phyloP scores from a whole-genome alignment of 2,113 vertebrate genomes.

The Notarius quadriscutis region DNA sequence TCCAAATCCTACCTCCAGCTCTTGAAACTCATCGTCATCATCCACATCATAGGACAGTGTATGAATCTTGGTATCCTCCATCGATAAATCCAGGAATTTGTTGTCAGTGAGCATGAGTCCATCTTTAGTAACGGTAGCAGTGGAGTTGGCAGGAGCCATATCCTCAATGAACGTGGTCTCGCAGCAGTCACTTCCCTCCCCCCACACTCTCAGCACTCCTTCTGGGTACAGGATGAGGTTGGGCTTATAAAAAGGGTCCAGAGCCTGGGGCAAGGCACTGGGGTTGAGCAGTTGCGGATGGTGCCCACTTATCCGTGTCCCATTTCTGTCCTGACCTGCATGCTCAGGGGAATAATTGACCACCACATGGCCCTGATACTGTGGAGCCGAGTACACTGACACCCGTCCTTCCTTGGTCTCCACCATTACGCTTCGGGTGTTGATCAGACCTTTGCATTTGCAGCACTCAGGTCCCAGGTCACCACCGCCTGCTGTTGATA shows the following conservation, averaged over 20 bases:
- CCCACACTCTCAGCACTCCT: constrained; percentile 79
- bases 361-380: constrained; percentile 76
- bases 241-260: constrained; percentile 78
- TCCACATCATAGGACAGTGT: constrained; percentile 89
- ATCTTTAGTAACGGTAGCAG: constrained; percentile 78
- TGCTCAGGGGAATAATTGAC: constrained; percentile 62
- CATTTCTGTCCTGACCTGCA: constrained; percentile 53
- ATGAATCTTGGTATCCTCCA: constrained; percentile 85
- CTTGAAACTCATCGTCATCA: constrained; percentile 89
- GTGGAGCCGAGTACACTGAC: constrained; percentile 81
- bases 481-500: constrained; percentile 17
- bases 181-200: constrained; percentile 81
- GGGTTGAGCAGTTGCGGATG: constrained; percentile 86
- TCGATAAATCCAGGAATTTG: constrained; percentile 82
- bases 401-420: constrained; percentile 79
- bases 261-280: constrained; percentile 75
- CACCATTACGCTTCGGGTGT: constrained; percentile 79
- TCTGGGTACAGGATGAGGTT: constrained; percentile 87
- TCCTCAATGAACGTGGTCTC: constrained; percentile 95
- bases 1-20: constrained; percentile 83
- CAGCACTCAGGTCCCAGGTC: constrained; percentile 61
- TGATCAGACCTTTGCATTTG: constrained; percentile 85
- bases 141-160: constrained; percentile 69
- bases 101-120: constrained; percentile 77
- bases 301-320: constrained; percentile 65